phyloP scores from a whole-genome alignment of 2,113 vertebrate genomes.

The Benthochromis sp. region DNA sequence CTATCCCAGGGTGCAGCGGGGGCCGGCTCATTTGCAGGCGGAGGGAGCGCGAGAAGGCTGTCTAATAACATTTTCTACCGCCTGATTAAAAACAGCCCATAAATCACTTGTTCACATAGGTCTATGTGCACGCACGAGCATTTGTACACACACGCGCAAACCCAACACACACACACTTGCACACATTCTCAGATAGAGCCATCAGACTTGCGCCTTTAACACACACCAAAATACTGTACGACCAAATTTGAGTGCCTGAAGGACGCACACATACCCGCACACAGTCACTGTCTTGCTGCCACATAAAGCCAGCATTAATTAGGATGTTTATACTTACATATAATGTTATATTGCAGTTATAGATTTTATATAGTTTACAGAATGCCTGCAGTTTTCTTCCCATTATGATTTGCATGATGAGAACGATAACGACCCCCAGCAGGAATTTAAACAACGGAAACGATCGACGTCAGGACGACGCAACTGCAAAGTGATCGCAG shows the following conservation, averaged over 20 bases:
- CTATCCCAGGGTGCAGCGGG: constrained; percentile 54
- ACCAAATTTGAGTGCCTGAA: not conserved
- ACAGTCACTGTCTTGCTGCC: not conserved
- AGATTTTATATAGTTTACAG: not conserved
- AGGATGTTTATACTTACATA: not conserved
- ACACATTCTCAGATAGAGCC: constrained; percentile 9
- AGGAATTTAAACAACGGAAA: constrained; percentile 1
- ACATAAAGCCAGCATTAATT: constrained; percentile 7
- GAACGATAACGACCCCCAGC: not conserved
- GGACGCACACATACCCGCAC: not conserved
- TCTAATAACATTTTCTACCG: constrained; percentile 62
- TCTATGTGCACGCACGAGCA: not conserved
- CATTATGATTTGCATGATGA: not conserved
- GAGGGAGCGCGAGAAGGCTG: constrained; percentile 18
- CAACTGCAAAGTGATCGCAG: not conserved
- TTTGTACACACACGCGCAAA: not conserved
- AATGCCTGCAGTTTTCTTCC: not conserved
- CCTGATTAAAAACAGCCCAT: constrained; percentile 65
- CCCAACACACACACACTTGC: not conserved
- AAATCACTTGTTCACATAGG: constrained; percentile 51
- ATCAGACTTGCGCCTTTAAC: constrained; percentile 10
- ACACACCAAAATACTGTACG: constrained; percentile 17
- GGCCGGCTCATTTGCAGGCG: constrained; percentile 52
- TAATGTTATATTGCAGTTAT: not conserved
- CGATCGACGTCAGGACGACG: not conserved